Conservation (phyloP, 2,888 invertebrate genomes). For the Dromius quadrimaculatus region DNA sequence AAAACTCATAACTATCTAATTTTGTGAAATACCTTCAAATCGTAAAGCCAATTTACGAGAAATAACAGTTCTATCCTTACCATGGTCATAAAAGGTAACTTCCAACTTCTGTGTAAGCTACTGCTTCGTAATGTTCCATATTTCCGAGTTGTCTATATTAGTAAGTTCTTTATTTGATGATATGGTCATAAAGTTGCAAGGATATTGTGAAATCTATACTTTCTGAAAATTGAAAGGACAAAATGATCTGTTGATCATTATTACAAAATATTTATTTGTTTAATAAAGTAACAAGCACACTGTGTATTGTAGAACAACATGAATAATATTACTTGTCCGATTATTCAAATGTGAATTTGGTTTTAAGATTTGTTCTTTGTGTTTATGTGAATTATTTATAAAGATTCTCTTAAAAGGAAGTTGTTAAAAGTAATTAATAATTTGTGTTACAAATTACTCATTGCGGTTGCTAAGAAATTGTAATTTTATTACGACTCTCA, state of each 20-base stretch:
- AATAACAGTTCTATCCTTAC: slow-evolving; percentile 22
- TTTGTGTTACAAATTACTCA: slow-evolving; percentile 33
- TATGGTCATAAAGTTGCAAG: too few species aligned
- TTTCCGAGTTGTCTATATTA: slow-evolving; percentile 23
- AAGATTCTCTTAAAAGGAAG: slow-evolving; percentile 14
- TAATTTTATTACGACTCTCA: slow-evolving; percentile 16
- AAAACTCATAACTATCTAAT: slow-evolving; percentile 28
- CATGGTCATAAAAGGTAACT: slow-evolving; percentile 15
- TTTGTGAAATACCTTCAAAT: slow-evolving; percentile 20
- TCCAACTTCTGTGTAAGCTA: slow-evolving; percentile 1
- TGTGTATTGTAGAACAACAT: too few species aligned
- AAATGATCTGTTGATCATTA: too few species aligned
- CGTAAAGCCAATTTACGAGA: slow-evolving; percentile 27
- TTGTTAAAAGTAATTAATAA: slow-evolving; percentile 29
- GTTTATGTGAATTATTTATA: slow-evolving; percentile 27
- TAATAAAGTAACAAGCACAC: too few species aligned
- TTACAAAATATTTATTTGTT: too few species aligned
- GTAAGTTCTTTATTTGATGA: neutral
- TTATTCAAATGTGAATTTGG: slow-evolving; percentile 6
- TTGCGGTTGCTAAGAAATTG: slow-evolving; percentile 21
- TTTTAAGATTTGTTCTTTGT: slow-evolving; percentile 12
- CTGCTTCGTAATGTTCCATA: slow-evolving; percentile 18
- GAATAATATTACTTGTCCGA: too few species aligned
- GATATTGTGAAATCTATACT: too few species aligned
- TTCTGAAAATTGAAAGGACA: too few species aligned